phyloP scores from a whole-genome alignment of 1,140 invertebrate species.

The Adelges cooleyi region DNA sequence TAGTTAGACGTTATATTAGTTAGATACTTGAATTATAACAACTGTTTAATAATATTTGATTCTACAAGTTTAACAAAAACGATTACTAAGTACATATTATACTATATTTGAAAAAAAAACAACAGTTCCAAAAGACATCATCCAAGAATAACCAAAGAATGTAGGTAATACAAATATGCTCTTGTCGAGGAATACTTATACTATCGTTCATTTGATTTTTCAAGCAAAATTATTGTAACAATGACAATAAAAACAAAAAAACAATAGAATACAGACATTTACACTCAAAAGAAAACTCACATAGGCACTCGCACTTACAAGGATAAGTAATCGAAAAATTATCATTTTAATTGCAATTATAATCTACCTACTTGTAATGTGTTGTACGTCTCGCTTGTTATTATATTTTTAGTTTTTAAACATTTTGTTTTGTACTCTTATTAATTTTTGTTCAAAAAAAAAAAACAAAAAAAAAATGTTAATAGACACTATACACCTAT shows the following conservation, averaged over 20 bases:
- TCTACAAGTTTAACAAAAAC: too few relatives aligned
- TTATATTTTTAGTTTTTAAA: slow-evolving; percentile 5
- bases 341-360: neutral
- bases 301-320: too few relatives aligned
- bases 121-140: too few relatives aligned
- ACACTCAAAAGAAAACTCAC: too few relatives aligned
- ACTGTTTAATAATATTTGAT: too few relatives aligned
- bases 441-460: slow-evolving; percentile 19
- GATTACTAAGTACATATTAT: too few relatives aligned
- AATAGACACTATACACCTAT: slow-evolving; percentile 25
- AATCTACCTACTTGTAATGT: neutral
- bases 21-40: slow-evolving; percentile 21
- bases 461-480: too few relatives aligned
- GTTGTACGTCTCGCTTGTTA: slow-evolving; percentile 8
- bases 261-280: neutral
- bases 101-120: too few relatives aligned
- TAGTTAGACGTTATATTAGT: slow-evolving; percentile 16
- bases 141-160: too few relatives aligned
- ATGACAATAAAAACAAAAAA: slow-evolving; percentile 19
- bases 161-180: too few relatives aligned
- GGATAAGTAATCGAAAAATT: neutral
- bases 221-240: neutral
- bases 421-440: slow-evolving; percentile 6
- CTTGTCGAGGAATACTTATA: too few relatives aligned
- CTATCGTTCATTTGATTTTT: too few relatives aligned